Base-by-base conservation (phyloP, 2,113 vertebrate genomes). In the Catharus fuscescens region DNA sequence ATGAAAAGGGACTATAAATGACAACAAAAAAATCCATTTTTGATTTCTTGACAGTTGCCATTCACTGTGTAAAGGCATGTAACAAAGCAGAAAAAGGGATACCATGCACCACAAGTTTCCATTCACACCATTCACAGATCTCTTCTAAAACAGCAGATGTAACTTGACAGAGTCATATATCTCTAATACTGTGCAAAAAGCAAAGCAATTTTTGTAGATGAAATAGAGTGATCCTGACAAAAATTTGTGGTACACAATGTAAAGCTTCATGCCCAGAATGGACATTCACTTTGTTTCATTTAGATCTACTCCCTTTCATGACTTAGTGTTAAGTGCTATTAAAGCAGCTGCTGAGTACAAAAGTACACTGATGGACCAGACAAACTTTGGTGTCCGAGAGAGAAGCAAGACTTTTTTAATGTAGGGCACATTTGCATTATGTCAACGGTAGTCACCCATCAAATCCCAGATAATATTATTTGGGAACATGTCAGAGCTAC, bases 391-490 rank as follows among this genome's bases (percentile, higher is more conserved):
- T 57, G 31, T 73, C 57, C 81, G 28, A 88, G 19, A 76, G 38
- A 32, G n/a, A 53, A 44, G 62, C 53, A 92, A 76, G 54, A 81
- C 5, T 15, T 70, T 80, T 92, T 79, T 9, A 61, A 57, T 67
- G 47, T 18, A 65, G 54, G 48, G 79, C 74, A 91, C 10, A 4
- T 90, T 91, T 90, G 61, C 56, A 48, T 80, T 87, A 50, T 71
- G 79, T 92, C 73, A 93, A 82, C 64, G 91, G 88, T 78, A 93
- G 92, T 57, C 72, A 77, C 86, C 78, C 79, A 57, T 93, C 74
- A 92, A 86, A 91, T 70, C 54, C 61, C 76, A 90, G 66, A 50
- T 96, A 95, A 93, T 67, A 82, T 66, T 83, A 93, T 83, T 90
- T 94, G 66, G 86, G 81, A 95, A 79, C 62, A 88, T 80, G 67